Evolutionary conservation across 2,888 invertebrate species (phyloP).

Genomic region (Xanthorhoe spadicearia): DNA sequence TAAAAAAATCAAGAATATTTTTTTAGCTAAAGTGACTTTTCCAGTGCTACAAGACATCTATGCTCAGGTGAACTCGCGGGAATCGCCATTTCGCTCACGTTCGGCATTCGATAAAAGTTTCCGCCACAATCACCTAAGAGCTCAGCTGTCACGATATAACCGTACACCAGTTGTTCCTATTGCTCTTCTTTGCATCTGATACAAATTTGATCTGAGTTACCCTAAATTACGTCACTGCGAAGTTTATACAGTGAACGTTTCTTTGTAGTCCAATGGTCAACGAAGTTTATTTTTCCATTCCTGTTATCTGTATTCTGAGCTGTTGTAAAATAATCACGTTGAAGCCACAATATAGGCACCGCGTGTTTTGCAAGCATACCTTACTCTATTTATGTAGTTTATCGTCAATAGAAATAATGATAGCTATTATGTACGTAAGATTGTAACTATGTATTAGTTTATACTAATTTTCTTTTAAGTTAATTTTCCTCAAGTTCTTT

Average conservation of each 20-base stretch:
- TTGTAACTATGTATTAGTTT: background rate
- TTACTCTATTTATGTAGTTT: too few relatives aligned
- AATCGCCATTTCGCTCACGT: constrained; percentile 83
- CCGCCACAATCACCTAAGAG: constrained; percentile 85
- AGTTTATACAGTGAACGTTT: constrained; percentile 6
- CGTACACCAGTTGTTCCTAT: constrained; percentile 81
- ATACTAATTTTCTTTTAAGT: background rate
- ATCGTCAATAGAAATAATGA: background rate
- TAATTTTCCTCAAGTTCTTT: background rate
- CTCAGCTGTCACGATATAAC: constrained; percentile 84
- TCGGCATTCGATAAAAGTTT: constrained; percentile 85
- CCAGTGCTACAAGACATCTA: constrained; percentile 48
- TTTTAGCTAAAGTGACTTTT: constrained; percentile 10
- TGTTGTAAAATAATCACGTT: too few relatives aligned
- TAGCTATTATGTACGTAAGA: background rate
- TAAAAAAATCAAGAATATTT: too few relatives aligned
- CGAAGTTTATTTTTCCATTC: too few relatives aligned
- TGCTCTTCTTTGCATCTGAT: constrained; percentile 51
- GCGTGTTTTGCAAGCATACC: too few relatives aligned
- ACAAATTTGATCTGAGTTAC: constrained; percentile 1
- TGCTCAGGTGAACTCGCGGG: constrained; percentile 77
- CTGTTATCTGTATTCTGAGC: background rate
- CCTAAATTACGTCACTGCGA: constrained; percentile 16
- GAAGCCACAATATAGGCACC: too few relatives aligned
- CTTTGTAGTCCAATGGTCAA: background rate